Base-by-base conservation (phyloP, 1,140 invertebrate genomes). In the Heliconius himera region DNA sequence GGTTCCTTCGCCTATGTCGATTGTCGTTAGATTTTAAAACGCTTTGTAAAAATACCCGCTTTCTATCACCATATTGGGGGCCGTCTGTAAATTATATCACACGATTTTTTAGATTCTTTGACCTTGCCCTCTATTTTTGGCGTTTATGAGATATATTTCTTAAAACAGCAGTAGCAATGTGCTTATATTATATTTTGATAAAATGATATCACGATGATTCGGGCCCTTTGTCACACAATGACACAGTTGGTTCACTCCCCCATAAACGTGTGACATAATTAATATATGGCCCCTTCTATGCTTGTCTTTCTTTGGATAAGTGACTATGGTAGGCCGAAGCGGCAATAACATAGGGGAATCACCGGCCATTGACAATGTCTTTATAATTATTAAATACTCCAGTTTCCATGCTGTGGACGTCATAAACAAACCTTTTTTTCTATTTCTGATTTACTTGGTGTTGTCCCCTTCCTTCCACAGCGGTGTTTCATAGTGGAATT, bases 1-100 rank as follows among this genome's bases (percentile, higher is more conserved):
- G 79, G 78, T 84, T 80, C 77, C 85, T 85, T 84, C 79, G 83
- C 83, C 86, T 89, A 83, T 89, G 89, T 89, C 83, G 84, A 85
- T 87, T 85, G 85, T 85, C 87, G 82, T 87, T 88, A 80, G 82
- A 82, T 88, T 81, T 85, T 82, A 83, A 46, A 83, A 76, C 72
- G 84, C 84, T 86, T 86, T 86, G 86, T 89, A 89, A 74, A 84
- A 79, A 82, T 78, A 80, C 73, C 71, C 73, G 83, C 83, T 80
- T 80, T 33, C 60, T 79, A 73, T 81, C 79, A 80, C 83, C 75
- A 80, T 82, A 70, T 51, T 51, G 8, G 18, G 49, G 49, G 49
- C 18, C 18, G 18, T 51, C 18, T 20, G 16, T 51, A 51, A 51
- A 51, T 20, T 18, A 51, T 51, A 18, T 20, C 18, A 6, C 49